These are phyloP conservation scores for Spisula subtruncata DNA, from an alignment of 2,888 invertebrate species.

Conservation along the genomic window DNA sequence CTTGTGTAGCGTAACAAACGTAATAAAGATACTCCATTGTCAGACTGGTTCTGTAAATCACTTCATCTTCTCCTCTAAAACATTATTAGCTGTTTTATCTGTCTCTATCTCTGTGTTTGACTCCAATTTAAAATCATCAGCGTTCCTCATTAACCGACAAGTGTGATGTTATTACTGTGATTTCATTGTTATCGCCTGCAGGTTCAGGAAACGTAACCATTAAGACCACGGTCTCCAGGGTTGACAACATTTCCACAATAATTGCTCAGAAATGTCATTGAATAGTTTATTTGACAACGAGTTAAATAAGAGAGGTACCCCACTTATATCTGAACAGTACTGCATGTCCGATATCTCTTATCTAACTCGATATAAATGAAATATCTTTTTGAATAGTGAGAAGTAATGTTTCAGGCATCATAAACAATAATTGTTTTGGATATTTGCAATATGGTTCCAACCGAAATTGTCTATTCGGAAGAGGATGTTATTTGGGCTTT, in stretches of 20 bases:
- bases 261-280: neutral
- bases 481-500: too few species aligned
- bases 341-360: too few species aligned
- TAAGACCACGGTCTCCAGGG: neutral
- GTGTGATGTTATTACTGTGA: neutral
- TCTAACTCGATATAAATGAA: too few species aligned
- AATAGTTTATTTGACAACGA: neutral
- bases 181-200: slow-evolving; percentile 3
- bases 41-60: neutral
- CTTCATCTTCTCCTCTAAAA: neutral
- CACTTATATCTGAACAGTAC: too few species aligned
- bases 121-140: slow-evolving; percentile 14
- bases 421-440: too few species aligned
- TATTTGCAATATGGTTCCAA: too few species aligned
- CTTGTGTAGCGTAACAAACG: too few species aligned
- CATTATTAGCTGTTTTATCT: slow-evolving; percentile 19
- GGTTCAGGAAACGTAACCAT: slow-evolving; percentile 20
- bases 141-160: neutral
- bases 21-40: too few species aligned
- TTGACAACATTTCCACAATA: neutral
- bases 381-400: too few species aligned
- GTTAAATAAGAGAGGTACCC: too few species aligned
- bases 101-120: neutral
- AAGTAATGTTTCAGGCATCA: too few species aligned
- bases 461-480: too few species aligned